Evolutionary conservation across 2,888 invertebrate species (phyloP).

Genomic region (Erebia palarica): DNA sequence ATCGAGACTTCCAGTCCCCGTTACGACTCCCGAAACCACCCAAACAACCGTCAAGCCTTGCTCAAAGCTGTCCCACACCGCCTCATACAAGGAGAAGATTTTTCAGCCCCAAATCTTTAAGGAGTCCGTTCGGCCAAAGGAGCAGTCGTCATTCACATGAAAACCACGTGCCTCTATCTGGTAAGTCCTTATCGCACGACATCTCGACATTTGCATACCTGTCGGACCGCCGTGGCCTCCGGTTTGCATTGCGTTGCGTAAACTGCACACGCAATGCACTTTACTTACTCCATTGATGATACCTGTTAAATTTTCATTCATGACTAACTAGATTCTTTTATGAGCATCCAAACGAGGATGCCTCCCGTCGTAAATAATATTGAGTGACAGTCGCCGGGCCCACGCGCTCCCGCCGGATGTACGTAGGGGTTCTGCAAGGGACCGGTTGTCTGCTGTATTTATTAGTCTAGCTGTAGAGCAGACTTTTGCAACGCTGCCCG

Average conservation of each 20-base stretch:
- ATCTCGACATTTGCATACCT: constrained; percentile 53
- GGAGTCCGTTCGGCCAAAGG: constrained; percentile 88
- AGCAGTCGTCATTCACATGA: constrained; percentile 77
- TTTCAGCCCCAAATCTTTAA: constrained; percentile 90
- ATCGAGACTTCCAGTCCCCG: constrained; percentile 77
- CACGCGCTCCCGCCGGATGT: constrained; percentile 76
- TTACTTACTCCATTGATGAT: constrained; percentile 62
- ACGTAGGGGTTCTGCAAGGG: constrained; percentile 76
- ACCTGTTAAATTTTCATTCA: constrained; percentile 65
- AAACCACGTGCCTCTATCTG: constrained; percentile 87
- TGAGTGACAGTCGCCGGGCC: constrained; percentile 74
- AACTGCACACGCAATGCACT: constrained; percentile 54
- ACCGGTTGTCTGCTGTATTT: constrained; percentile 68
- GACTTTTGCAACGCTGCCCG: constrained; percentile 72
- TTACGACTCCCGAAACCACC: constrained; percentile 84
- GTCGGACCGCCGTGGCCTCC: constrained; percentile 53
- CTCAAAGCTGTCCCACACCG: constrained; percentile 91
- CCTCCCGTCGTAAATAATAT: constrained; percentile 63
- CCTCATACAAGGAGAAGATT: constrained; percentile 89
- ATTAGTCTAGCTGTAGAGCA: constrained; percentile 50
- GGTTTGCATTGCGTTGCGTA: constrained; percentile 59
- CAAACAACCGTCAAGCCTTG: constrained; percentile 77
- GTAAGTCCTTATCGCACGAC: constrained; percentile 71
- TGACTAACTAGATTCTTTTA: constrained; percentile 47
- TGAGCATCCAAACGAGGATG: constrained; percentile 55